These are phyloP conservation scores for Antedon bifida DNA, from an alignment of 35 echinoderm and acorn worm genomes.

Conservation along the genomic window DNA sequence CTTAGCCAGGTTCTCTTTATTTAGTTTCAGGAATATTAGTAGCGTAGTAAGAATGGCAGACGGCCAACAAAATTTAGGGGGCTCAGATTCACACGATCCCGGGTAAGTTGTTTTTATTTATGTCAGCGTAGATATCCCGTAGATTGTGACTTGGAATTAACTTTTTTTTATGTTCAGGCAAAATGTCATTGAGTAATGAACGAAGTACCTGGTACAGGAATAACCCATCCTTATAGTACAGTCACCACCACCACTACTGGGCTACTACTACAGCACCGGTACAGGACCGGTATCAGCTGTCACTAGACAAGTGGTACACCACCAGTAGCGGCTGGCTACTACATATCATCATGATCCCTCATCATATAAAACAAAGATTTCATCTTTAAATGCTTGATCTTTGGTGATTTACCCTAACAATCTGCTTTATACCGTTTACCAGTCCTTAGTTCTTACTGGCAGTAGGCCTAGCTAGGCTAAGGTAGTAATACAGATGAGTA, in stretches of 20 bases:
- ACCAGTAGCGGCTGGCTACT: too few relatives aligned
- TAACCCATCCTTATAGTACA: too few relatives aligned
- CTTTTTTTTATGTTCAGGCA: neutral
- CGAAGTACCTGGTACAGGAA: too few relatives aligned
- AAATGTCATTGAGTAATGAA: neutral
- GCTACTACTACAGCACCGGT: too few relatives aligned
- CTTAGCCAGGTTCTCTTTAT: slow-evolving; percentile 1
- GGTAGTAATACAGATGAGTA: too few relatives aligned
- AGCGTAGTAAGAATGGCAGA: neutral
- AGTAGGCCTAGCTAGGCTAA: too few relatives aligned
- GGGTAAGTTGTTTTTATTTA: neutral
- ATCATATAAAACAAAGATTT: neutral
- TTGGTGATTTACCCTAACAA: neutral
- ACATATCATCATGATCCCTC: too few relatives aligned
- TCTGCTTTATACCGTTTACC: neutral
- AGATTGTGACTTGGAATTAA: neutral
- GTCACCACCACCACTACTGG: too few relatives aligned
- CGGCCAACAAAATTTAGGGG: neutral
- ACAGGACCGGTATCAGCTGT: neutral
- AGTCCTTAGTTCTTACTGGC: too few relatives aligned
- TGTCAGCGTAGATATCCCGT: neutral
- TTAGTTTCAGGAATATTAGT: slow-evolving; percentile 2
- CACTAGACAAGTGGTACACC: too few relatives aligned
- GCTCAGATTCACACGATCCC: neutral
- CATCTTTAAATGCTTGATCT: neutral